phyloP scores from a whole-genome alignment of 2,797 vertebrate species.

The Acanthis flammea region DNA sequence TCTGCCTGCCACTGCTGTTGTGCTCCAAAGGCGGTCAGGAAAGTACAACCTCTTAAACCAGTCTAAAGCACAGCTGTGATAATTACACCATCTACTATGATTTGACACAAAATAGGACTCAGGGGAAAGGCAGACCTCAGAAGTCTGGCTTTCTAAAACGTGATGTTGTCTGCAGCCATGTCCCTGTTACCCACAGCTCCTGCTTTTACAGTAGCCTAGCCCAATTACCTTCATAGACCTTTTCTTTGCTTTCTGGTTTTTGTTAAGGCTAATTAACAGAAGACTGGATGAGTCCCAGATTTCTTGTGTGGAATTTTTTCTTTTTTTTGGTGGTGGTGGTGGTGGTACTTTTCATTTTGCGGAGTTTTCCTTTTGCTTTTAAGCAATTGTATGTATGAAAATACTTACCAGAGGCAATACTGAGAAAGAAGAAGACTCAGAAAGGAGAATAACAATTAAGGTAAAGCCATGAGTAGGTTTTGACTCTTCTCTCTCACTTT shows the following conservation, averaged over 20 bases:
- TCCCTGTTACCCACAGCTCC: background rate
- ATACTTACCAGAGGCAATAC: background rate
- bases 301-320: background rate
- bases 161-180: background rate
- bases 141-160: background rate
- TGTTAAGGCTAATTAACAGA: background rate
- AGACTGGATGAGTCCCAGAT: background rate
- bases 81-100: background rate
- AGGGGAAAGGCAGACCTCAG: background rate
- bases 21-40: background rate
- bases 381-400: background rate
- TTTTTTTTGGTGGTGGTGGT: fast-evolving
- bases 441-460: background rate
- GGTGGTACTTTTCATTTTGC: background rate
- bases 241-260: background rate
- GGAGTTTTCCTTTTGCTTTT: background rate
- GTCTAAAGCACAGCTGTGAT: background rate
- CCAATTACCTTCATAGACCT: background rate
- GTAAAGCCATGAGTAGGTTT: background rate
- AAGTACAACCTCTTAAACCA: background rate
- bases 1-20: background rate
- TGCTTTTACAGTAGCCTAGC: background rate
- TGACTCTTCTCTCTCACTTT: background rate
- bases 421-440: background rate
- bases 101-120: background rate